Evolutionary conservation across 2,797 vertebrate species (phyloP).

Genomic region (Eulemur mongoz): DNA sequence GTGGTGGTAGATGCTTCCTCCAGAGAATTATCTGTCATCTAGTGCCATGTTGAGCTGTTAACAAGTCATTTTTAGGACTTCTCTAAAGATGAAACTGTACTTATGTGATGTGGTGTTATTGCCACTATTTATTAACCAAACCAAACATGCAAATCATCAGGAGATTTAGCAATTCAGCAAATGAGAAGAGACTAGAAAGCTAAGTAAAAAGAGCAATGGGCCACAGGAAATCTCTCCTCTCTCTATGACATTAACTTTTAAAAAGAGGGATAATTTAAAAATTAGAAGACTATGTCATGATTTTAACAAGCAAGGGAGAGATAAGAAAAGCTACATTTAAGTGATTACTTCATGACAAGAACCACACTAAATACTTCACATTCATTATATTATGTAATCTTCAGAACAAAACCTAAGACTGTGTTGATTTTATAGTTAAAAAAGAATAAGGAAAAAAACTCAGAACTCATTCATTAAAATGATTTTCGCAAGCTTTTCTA

Average conservation of each 20-base stretch:
- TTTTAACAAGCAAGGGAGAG: background rate
- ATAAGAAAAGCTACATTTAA: background rate
- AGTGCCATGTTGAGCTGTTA: background rate
- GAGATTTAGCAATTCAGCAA: conserved; percentile 3
- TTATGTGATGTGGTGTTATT: background rate
- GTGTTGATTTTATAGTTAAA: background rate
- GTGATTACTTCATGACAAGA: background rate
- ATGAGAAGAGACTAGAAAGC: background rate
- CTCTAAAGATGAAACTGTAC: background rate
- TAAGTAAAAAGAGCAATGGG: background rate
- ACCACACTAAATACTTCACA: background rate
- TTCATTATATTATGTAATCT: background rate
- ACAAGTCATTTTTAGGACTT: background rate
- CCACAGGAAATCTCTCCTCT: background rate
- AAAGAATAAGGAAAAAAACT: background rate
- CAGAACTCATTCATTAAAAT: background rate
- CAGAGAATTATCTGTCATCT: background rate
- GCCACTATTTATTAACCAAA: conserved; percentile 43
- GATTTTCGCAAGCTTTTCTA: background rate
- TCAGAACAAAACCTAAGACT: background rate
- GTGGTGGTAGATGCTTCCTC: background rate
- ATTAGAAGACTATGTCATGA: background rate
- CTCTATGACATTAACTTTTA: background rate
- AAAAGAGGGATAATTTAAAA: background rate
- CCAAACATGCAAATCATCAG: background rate